Evolutionary conservation across 2,113 vertebrate species (phyloP).

Genomic region (Scytalopus superciliaris): DNA sequence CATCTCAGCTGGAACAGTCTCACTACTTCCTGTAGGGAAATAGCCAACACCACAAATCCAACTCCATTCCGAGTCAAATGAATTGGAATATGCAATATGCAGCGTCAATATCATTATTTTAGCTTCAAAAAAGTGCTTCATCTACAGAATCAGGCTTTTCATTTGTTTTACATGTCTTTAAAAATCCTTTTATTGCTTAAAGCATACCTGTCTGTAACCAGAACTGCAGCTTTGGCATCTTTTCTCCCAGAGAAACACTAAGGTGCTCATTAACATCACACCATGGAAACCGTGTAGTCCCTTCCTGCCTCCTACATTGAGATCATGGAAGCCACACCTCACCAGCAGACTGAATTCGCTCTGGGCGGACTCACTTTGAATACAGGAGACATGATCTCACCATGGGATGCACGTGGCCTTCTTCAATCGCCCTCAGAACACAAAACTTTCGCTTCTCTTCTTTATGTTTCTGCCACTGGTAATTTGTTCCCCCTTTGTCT

Average conservation of each 20-base stretch:
- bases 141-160: not conserved
- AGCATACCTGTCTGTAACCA: not conserved
- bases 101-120: not conserved
- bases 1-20: not conserved
- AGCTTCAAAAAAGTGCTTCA: not conserved
- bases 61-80: not conserved
- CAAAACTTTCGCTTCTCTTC: conserved; percentile 11
- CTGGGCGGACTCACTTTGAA: not conserved
- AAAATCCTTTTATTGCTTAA: not conserved
- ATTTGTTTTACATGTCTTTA: not conserved
- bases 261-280: not conserved
- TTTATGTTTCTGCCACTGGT: conserved; percentile 25
- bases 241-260: not conserved
- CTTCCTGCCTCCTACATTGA: not conserved
- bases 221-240: not conserved
- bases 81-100: not conserved
- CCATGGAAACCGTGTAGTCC: not conserved
- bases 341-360: not conserved
- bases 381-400: not conserved
- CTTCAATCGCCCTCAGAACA: not conserved
- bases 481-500: conserved; percentile 58
- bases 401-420: not conserved
- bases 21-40: not conserved
- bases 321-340: not conserved
- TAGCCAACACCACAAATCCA: not conserved